A percentile compares a stretch with the other conserved stretches of the same genome.
phyloP scores from a whole-genome alignment of 2,113 vertebrate species.

The Mesitornis unicolor region DNA sequence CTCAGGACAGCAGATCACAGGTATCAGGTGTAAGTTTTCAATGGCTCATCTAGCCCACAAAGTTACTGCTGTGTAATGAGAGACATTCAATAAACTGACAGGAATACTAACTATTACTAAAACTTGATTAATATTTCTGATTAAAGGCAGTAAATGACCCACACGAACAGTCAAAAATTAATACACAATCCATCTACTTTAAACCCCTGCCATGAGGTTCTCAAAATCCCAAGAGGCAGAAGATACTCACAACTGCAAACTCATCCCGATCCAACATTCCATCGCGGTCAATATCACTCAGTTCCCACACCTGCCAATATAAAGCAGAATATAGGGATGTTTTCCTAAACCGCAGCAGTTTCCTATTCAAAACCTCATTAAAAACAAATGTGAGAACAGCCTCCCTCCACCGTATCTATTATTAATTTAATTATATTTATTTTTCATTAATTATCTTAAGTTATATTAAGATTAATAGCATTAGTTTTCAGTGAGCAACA shows the following conservation, averaged over 20 bases:
- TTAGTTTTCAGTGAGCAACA: background rate
- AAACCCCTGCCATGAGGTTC: background rate
- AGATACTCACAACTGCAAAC: constrained; percentile 94
- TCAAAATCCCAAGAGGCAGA: background rate
- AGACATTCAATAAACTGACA: background rate
- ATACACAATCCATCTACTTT: background rate
- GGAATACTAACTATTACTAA: background rate
- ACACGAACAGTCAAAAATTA: background rate
- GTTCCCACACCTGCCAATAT: constrained; percentile 90
- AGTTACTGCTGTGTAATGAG: background rate
- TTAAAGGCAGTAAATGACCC: background rate
- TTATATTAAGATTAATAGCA: background rate
- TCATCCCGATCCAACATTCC: constrained; percentile 97
- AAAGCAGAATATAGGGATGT: background rate
- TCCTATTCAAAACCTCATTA: background rate
- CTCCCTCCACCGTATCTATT: background rate
- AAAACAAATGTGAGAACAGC: background rate
- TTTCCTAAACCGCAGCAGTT: background rate
- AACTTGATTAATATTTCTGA: background rate
- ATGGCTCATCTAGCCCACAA: background rate
- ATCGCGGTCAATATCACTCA: constrained; percentile 96
- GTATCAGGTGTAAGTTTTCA: background rate
- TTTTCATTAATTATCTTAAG: no score
- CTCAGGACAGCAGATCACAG: background rate
- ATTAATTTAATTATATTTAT: no score